These are phyloP conservation scores for Chaetorhynchus papuensis DNA, from an alignment of 2,113 vertebrate species.

Conservation along the genomic window DNA sequence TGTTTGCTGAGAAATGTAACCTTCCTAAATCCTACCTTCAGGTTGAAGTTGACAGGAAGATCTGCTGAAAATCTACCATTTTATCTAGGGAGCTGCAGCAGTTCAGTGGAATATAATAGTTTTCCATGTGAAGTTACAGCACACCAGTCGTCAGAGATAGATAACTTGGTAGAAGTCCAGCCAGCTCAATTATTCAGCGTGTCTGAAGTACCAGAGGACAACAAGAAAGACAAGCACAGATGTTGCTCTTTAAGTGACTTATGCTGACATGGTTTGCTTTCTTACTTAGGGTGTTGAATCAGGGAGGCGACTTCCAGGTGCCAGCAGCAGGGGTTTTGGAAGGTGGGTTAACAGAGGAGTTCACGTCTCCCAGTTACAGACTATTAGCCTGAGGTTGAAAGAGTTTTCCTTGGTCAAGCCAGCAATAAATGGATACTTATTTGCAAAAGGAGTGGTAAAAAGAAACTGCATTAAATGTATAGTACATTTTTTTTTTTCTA, in stretches of 20 bases:
- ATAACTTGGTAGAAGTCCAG: constrained; percentile 38
- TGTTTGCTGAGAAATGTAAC: constrained; percentile 6
- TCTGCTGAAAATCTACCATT: constrained; percentile 55
- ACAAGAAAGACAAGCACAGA: constrained; percentile 36
- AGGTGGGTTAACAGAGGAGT: neutral
- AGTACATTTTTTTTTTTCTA: rapidly evolving
- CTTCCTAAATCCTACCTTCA: constrained; percentile 56
- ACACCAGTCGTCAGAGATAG: neutral
- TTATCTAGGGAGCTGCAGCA: constrained; percentile 46
- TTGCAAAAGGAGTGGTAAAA: neutral
- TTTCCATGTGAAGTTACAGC: constrained; percentile 58
- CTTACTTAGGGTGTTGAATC: neutral
- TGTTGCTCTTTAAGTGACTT: constrained; percentile 52
- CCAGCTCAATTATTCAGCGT: constrained; percentile 12
- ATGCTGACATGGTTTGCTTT: constrained; percentile 16
- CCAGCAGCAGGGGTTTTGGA: neutral
- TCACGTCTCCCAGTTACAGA: neutral
- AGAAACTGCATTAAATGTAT: neutral
- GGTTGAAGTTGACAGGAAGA: constrained; percentile 50
- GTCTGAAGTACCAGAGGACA: neutral
- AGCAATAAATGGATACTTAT: neutral
- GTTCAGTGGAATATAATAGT: constrained; percentile 38
- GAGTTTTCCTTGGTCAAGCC: neutral
- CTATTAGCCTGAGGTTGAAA: neutral
- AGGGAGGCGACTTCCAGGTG: neutral